phyloP scores from a whole-genome alignment of 2,113 vertebrate genomes.

The Rhinoderma darwinii region DNA sequence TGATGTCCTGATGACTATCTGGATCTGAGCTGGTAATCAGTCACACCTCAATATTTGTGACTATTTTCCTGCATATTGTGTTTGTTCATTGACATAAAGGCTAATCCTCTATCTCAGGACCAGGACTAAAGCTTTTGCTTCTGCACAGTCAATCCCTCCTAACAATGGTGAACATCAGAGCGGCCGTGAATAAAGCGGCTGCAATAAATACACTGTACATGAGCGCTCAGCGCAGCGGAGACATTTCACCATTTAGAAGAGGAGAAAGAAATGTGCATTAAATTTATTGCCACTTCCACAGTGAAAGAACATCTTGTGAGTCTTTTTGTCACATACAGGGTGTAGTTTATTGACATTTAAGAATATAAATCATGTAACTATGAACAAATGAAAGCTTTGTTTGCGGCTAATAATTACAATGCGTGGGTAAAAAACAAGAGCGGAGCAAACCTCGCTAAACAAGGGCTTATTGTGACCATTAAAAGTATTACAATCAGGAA shows the following conservation, averaged over 20 bases:
- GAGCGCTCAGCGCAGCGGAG: neutral
- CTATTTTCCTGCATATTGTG: neutral
- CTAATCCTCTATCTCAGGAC: slow-evolving; percentile 1
- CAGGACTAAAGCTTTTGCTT: neutral
- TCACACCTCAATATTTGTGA: no score
- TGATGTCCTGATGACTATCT: no score
- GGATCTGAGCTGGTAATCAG: no score
- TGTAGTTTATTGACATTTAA: slow-evolving; percentile 74
- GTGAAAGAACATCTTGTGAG: neutral
- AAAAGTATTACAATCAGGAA: slow-evolving; percentile 77
- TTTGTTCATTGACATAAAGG: neutral
- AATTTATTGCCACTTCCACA: slow-evolving; percentile 3
- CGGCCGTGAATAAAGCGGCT: neutral
- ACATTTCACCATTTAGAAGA: neutral
- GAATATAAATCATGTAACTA: slow-evolving; percentile 73
- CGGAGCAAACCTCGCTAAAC: slow-evolving; percentile 74
- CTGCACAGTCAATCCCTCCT: neutral
- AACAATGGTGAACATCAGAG: slow-evolving; percentile 5
- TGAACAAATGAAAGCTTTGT: slow-evolving; percentile 77
- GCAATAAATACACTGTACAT: neutral
- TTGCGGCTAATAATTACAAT: slow-evolving; percentile 73
- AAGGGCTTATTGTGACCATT: slow-evolving; percentile 76
- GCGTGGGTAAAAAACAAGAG: slow-evolving; percentile 75
- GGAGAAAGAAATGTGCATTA: neutral
- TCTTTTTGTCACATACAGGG: slow-evolving; percentile 45